Evolutionary conservation across 2,888 invertebrate species (phyloP).

Genomic region (Dysmachus trigonus): DNA sequence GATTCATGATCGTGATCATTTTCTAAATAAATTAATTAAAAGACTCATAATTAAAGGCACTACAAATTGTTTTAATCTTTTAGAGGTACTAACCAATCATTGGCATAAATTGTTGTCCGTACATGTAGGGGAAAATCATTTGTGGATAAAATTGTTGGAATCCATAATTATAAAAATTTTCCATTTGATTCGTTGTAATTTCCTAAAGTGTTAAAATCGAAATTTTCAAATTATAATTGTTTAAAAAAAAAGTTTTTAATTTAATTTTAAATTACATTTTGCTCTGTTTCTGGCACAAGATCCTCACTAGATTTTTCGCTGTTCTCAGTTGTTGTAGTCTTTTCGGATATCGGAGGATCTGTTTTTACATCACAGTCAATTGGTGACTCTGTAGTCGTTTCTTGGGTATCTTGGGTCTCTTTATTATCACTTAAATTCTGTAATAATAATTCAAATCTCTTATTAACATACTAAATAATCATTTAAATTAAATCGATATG

Average conservation of each 20-base stretch:
- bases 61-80: not conserved
- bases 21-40: not conserved
- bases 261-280: not conserved
- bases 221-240: not conserved
- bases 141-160: constrained; percentile 47
- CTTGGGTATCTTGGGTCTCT: constrained; percentile 37
- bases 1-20: constrained; percentile 31
- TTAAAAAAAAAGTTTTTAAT: not conserved
- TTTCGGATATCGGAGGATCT: not conserved
- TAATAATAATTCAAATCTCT: not conserved
- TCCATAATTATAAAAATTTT: constrained; percentile 44
- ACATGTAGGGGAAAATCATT: constrained; percentile 49
- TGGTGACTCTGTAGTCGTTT: constrained; percentile 35
- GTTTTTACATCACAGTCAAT: constrained; percentile 38
- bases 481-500: too few species aligned
- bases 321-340: not conserved
- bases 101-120: constrained; percentile 49
- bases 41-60: not conserved
- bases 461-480: not conserved
- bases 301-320: constrained; percentile 6
- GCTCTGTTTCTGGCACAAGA: not conserved
- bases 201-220: not conserved
- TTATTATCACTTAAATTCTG: constrained; percentile 43
- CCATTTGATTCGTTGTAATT: not conserved
- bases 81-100: constrained; percentile 44